Evolutionary conservation across 1,140 invertebrate species (phyloP).

Genomic region (Atta colombica): DNA sequence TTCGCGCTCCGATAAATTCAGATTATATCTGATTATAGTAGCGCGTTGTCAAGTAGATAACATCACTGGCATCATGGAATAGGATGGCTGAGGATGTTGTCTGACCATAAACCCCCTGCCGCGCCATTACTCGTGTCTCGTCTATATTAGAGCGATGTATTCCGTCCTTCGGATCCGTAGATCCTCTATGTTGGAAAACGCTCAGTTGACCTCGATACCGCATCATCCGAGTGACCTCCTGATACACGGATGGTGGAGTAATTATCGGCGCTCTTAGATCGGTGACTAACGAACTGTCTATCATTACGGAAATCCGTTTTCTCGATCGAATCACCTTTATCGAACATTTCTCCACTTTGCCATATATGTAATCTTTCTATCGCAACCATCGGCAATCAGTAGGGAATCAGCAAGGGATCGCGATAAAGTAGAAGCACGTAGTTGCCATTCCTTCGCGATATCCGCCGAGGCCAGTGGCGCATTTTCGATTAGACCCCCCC

Average conservation of each 20-base stretch:
- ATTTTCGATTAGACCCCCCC: slow-evolving; percentile 15
- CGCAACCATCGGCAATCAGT: slow-evolving; percentile 60
- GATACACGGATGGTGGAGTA: slow-evolving; percentile 58
- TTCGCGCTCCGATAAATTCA: slow-evolving; percentile 23
- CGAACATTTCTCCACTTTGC: slow-evolving; percentile 17
- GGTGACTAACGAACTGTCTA: slow-evolving; percentile 38
- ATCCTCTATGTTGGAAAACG: slow-evolving; percentile 34
- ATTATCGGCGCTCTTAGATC: slow-evolving; percentile 56
- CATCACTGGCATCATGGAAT: slow-evolving; percentile 18
- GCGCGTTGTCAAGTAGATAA: slow-evolving; percentile 30
- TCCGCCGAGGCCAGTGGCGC: slow-evolving; percentile 14
- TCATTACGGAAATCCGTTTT: slow-evolving; percentile 59
- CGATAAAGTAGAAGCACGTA: slow-evolving; percentile 52
- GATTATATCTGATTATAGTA: slow-evolving; percentile 20
- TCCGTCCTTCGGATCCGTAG: slow-evolving; percentile 18
- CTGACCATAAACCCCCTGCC: slow-evolving; percentile 24
- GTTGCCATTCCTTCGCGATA: slow-evolving; percentile 38
- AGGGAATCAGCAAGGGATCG: slow-evolving; percentile 44
- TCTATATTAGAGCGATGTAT: slow-evolving; percentile 46
- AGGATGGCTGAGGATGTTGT: slow-evolving; percentile 33
- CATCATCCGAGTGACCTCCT: slow-evolving; percentile 60
- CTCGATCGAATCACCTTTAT: slow-evolving; percentile 19
- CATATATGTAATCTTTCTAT: slow-evolving; percentile 36
- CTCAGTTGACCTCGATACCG: slow-evolving; percentile 48
- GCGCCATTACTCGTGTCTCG: slow-evolving; percentile 39